Base-by-base conservation (phyloP, 2,113 vertebrate species). In the Ochotona princeps region DNA sequence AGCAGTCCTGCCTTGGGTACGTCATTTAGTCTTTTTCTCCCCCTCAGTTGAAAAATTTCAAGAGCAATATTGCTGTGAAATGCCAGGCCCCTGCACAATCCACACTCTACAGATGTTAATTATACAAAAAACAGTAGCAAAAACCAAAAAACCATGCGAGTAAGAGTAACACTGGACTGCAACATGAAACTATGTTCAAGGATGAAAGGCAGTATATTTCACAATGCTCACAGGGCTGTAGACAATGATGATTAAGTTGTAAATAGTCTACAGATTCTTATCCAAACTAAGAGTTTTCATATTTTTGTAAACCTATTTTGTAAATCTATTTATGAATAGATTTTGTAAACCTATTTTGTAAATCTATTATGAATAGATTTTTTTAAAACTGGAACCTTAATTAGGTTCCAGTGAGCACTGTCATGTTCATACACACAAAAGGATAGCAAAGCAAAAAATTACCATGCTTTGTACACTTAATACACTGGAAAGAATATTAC, bases 211-310 rank as follows among this genome's bases (percentile, higher is more conserved):
- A 35, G 26, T n/a, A 7, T 18, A 11, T 1, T 4, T 60, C 17
- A 0, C 0, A 0, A 63, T 0, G 2, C 47, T 49, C 32, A 28
- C 57, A 4, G 1, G 0, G 9, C 54, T 54, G 15, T 38, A 2
- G 38, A 44, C 38, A 44, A 6, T 44, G 38, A 44, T 6, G n/a
- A n/a, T n/a, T n/a, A 44, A 44, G 6, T 44, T 44, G 38, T 44
- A 44, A 44, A 44, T 44, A 44, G 3, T 44, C 38, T 44, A 44
- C 38, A 17, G 21, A 65, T 28, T 63, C 78, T 89, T 87, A 83
- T 44, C 51, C 23, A 69, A 84, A 63, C 70, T 47, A 83, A 76
- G 17, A 85, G 65, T 84, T 65, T 61, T 67, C 60, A 66, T 23
- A 28, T 49, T 81, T 79, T 63, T 44, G 54, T 67, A 94, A 85